A percentile compares a stretch with the other conserved stretches of the same genome.
Conservation (phyloP, 2,113 vertebrate species). For the Melospiza melodia region DNA sequence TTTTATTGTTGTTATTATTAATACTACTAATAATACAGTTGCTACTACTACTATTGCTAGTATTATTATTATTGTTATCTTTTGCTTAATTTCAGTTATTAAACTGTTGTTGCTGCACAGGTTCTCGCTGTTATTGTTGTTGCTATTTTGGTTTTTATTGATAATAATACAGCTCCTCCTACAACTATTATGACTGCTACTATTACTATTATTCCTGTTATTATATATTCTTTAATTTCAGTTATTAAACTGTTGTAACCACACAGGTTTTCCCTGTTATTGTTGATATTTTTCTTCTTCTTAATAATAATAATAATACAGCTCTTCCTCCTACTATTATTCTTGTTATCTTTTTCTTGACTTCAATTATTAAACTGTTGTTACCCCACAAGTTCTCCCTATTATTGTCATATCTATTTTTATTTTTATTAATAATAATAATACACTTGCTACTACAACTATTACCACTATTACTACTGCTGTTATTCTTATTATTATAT, state of each 20-base stretch:
- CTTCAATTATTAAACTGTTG: not conserved
- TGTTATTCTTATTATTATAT: not conserved
- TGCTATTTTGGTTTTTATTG: not conserved
- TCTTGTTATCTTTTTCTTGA: not conserved
- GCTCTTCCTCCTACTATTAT: not conserved
- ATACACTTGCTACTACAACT: not conserved
- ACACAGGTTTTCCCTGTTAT: not conserved
- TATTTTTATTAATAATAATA: not conserved
- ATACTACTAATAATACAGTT: no score
- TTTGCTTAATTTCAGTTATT: not conserved
- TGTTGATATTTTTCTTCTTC: not conserved
- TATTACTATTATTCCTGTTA: not conserved
- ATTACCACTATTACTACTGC: no score
- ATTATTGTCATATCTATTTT: not conserved
- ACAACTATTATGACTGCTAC: not conserved
- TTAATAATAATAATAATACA: not conserved
- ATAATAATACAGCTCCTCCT: not conserved
- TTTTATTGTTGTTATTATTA: not conserved
- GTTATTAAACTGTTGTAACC: not conserved
- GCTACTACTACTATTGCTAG: not conserved
- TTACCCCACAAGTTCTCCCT: not conserved
- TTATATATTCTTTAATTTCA: not conserved
- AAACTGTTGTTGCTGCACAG: not conserved
- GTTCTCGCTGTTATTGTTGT: not conserved
- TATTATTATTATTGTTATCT: not conserved